These are phyloP conservation scores for Morpho deidamia DNA, from an alignment of 2,888 invertebrate genomes.

Conservation along the genomic window DNA sequence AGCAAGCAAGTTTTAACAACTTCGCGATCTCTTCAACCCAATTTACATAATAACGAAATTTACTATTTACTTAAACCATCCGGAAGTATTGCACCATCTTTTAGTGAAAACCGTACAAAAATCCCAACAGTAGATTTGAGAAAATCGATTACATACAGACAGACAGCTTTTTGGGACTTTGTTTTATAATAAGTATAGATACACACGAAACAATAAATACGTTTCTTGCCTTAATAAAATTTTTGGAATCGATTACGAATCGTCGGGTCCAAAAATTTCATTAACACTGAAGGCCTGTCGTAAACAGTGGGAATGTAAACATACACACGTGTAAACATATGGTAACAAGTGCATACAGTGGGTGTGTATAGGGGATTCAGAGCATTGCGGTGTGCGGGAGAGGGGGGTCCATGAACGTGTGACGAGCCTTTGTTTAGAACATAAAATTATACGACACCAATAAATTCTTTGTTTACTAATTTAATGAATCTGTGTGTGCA, in stretches of 20 bases:
- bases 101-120: too few relatives aligned
- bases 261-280: conserved; percentile 23
- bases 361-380: conserved; percentile 34
- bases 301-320: conserved; percentile 66
- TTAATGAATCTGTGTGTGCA: conserved; percentile 57
- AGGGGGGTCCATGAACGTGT: conserved; percentile 30
- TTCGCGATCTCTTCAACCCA: too few relatives aligned
- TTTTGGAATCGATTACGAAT: not conserved
- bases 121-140: too few relatives aligned
- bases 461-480: conserved; percentile 74
- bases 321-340: conserved; percentile 64
- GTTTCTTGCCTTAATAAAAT: not conserved
- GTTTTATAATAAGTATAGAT: too few relatives aligned
- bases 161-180: too few relatives aligned
- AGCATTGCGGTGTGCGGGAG: conserved; percentile 12
- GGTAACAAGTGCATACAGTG: conserved; percentile 65
- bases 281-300: conserved; percentile 42
- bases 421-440: conserved; percentile 73
- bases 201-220: too few relatives aligned
- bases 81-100: too few relatives aligned
- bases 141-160: too few relatives aligned
- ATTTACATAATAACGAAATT: too few relatives aligned
- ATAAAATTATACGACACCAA: conserved; percentile 76
- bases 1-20: too few relatives aligned
- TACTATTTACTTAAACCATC: too few relatives aligned